Evolutionary conservation across 2,113 vertebrate genomes (phyloP).

Genomic region (Amphiprion ocellaris): DNA sequence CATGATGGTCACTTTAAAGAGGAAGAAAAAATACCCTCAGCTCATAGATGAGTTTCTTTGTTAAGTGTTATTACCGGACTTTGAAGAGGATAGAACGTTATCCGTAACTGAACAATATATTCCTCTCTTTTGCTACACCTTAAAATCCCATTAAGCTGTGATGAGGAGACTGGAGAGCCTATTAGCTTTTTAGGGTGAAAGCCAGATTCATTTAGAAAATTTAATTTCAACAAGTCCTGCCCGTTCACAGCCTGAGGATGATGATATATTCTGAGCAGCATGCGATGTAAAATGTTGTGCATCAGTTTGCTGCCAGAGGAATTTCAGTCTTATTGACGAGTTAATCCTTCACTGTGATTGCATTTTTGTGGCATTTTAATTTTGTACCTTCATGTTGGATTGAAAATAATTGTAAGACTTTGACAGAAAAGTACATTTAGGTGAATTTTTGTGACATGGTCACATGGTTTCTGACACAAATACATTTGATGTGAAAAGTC

Average conservation of each 20-base stretch:
- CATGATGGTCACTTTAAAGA: background rate
- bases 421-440: constrained; percentile 14
- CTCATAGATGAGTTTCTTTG: constrained; percentile 24
- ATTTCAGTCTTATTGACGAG: constrained; percentile 30
- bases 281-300: constrained; percentile 20
- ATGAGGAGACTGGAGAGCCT: constrained; percentile 25
- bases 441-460: background rate
- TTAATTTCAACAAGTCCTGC: constrained; percentile 21
- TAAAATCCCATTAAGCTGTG: constrained; percentile 42
- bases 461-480: background rate
- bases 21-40: background rate
- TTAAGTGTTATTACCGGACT: constrained; percentile 14
- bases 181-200: constrained; percentile 39
- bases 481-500: background rate
- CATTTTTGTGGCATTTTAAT: constrained; percentile 29
- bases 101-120: background rate
- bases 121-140: constrained; percentile 9
- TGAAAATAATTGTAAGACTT: background rate
- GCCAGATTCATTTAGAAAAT: constrained; percentile 49
- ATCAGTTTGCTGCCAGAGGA: constrained; percentile 23
- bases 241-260: constrained; percentile 21
- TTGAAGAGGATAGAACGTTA: background rate
- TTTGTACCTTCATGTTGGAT: constrained; percentile 1
- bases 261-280: constrained; percentile 31
- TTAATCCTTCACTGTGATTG: constrained; percentile 3